These are phyloP conservation scores for Alethe diademata DNA, from an alignment of 2,113 vertebrate species.

Conservation along the genomic window DNA sequence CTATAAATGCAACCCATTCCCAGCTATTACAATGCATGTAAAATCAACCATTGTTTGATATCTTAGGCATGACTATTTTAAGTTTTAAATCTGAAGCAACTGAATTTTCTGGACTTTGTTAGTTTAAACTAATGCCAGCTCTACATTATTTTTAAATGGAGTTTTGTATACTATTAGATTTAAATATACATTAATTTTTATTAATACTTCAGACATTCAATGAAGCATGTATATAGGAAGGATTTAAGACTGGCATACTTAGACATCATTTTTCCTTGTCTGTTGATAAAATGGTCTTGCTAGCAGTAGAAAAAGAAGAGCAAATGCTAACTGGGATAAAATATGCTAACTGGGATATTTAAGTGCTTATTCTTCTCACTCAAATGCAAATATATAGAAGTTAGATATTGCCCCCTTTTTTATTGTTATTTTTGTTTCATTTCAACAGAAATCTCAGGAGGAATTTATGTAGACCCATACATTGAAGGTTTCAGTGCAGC, in stretches of 20 bases:
- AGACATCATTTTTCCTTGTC: conserved; percentile 9
- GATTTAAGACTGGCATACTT: conserved; percentile 6
- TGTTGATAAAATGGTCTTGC: conserved; percentile 2
- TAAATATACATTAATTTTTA: conserved; percentile 7
- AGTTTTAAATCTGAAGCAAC: conserved; percentile 16
- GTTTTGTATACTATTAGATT: background rate
- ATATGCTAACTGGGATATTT: background rate
- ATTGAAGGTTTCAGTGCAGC: background rate
- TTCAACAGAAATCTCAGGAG: background rate
- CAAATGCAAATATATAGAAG: background rate
- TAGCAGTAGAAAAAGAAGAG: background rate
- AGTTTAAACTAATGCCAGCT: background rate
- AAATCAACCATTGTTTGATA: conserved; percentile 8
- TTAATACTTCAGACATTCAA: background rate
- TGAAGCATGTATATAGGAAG: background rate
- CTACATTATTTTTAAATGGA: background rate
- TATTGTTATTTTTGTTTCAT: background rate
- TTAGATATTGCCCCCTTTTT: background rate
- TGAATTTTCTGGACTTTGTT: conserved; percentile 27
- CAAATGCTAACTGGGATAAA: background rate
- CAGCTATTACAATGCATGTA: background rate
- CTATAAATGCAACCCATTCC: background rate
- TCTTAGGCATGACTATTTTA: background rate
- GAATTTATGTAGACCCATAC: background rate
- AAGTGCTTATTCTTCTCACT: background rate